phyloP scores from a whole-genome alignment of 1,140 invertebrate genomes.

The Prorops nasuta region DNA sequence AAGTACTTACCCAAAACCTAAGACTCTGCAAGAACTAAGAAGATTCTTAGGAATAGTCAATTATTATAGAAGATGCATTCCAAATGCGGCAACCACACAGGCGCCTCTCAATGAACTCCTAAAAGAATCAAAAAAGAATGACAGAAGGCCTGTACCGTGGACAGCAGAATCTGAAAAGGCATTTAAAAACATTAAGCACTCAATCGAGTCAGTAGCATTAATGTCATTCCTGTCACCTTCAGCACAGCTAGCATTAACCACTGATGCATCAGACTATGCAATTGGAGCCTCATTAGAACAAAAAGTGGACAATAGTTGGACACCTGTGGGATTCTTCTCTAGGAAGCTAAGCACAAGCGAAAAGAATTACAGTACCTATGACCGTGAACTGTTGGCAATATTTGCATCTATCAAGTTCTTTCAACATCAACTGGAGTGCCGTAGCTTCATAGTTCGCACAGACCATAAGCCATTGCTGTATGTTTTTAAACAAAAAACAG shows the following conservation, averaged over 20 bases:
- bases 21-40: background rate
- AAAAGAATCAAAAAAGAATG: constrained; percentile 1
- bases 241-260: constrained; percentile 13
- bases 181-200: no score
- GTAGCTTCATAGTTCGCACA: background rate
- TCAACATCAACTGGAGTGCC: constrained; percentile 14
- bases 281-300: constrained; percentile 9
- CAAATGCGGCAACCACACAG: no score
- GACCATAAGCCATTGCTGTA: background rate
- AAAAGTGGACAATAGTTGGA: constrained; percentile 24
- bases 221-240: no score
- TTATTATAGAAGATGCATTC: background rate
- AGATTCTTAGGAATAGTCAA: constrained; percentile 3
- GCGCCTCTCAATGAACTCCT: no score
- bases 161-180: constrained; percentile 60
- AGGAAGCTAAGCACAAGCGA: constrained; percentile 17
- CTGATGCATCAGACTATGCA: background rate
- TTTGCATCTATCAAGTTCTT: constrained; percentile 25
- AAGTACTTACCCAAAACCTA: background rate
- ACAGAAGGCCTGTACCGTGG: background rate
- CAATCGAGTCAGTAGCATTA: no score
- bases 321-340: no score
- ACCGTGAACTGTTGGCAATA: constrained; percentile 20
- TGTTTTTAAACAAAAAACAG: background rate
- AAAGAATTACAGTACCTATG: constrained; percentile 9